Base-by-base conservation (phyloP, 2,113 vertebrate species). In the Brienomyrus longianalis region DNA sequence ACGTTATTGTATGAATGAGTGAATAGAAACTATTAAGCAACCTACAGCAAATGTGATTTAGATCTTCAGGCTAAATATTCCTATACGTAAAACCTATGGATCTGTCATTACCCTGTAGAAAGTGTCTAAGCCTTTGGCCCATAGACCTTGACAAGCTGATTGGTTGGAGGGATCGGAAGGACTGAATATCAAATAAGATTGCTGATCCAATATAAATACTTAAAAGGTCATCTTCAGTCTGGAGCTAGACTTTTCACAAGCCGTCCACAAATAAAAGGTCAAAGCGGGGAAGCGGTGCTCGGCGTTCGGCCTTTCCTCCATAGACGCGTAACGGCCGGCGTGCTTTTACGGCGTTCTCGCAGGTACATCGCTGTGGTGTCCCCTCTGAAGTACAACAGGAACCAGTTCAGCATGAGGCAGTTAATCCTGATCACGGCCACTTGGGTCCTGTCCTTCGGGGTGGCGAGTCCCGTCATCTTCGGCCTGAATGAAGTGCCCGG, bases 351-450 rank as follows among this genome's bases (percentile, higher is more conserved):
- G 23, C 21, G 23, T 7, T 88, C 54, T 31, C 52, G 21, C 91
- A 96, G 95, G 92, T 96, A 95, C 90, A 95, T 96, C 0, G 95
- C 95, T 0, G 95, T 96, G 48, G 94, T 95, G 3, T 94, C 96
- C 23, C 96, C 96, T 43, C 92, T 96, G 45, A 95, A 95, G 92
- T 96, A 96, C 92, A 96, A 96, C 94, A 92, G 95, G 86, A 96
- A 95, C 92, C 95, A 95, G 91, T 96, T 96, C 92, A 96, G 96
- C 7, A 50, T 94, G 87, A 94, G 95, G 6, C 96, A 96, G 93
- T 92, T 96, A 50, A 90, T 91, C 0, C 93, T 96, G 70, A 96
- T 96, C 87, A 89, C 94, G 0, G 95, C 95, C 6, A 96, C 95
- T 17, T 96, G 96, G 96, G 92, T 95, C 45, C 92, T 96, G 86